Conservation (phyloP, 2,113 vertebrate genomes). For the Pristiophorus japonicus region DNA sequence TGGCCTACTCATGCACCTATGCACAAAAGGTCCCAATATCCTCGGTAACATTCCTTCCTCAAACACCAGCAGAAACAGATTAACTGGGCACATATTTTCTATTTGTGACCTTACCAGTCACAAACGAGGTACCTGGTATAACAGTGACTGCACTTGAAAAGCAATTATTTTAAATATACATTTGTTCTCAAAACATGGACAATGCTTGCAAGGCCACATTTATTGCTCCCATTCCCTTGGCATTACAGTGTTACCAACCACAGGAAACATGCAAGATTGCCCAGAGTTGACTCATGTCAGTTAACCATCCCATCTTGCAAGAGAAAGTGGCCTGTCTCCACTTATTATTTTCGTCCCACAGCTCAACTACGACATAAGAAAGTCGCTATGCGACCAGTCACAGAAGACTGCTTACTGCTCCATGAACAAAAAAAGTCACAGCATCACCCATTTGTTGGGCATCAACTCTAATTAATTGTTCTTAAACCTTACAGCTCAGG, state of each 20-base stretch:
- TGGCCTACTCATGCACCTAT: too few relatives aligned
- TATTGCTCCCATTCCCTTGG: neutral
- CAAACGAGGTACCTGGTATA: neutral
- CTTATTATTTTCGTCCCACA: too few relatives aligned
- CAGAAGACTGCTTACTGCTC: neutral
- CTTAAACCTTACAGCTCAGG: neutral
- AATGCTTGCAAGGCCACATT: neutral
- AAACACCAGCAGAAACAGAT: neutral
- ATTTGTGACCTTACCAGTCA: neutral
- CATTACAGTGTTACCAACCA: neutral
- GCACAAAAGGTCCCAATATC: too few relatives aligned
- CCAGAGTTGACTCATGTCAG: neutral
- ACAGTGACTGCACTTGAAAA: neutral
- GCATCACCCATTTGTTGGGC: neutral
- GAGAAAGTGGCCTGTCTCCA: too few relatives aligned
- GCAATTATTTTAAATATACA: neutral
- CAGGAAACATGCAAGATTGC: too few relatives aligned
- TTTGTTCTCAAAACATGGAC: too few relatives aligned
- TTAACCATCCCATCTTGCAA: neutral
- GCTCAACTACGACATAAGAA: too few relatives aligned
- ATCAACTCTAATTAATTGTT: neutral
- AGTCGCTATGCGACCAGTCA: neutral
- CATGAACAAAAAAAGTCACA: too few relatives aligned
- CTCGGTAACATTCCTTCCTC: too few relatives aligned
- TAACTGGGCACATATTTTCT: neutral